A percentile compares a stretch with the other conserved stretches of the same genome.
These are phyloP conservation scores for Propithecus coquereli DNA, from an alignment of 2,113 vertebrate species.

Conservation along the genomic window DNA sequence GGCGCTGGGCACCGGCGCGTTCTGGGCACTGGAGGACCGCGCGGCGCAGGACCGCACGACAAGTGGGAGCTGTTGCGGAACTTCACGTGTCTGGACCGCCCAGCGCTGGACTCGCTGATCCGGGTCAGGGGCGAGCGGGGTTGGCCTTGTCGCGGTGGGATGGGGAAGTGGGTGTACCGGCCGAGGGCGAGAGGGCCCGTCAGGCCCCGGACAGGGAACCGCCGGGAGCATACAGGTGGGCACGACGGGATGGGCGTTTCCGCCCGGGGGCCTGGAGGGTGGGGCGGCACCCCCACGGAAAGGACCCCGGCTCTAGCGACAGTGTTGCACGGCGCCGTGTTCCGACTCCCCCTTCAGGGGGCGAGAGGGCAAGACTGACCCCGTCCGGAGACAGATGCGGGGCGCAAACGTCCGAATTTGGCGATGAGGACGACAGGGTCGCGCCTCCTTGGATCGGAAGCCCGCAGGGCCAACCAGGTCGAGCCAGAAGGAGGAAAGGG, in stretches of 20 bases:
- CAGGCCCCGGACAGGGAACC: not conserved
- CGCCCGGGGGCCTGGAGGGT: fast-evolving
- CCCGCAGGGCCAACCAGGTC: fast-evolving
- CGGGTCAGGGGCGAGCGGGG: conserved; percentile 80
- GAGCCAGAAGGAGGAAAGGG: not conserved
- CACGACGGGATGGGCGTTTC: fast-evolving
- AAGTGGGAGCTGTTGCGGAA: conserved; percentile 79
- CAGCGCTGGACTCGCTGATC: conserved; percentile 80
- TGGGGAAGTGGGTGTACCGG: not conserved
- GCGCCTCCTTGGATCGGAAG: not conserved
- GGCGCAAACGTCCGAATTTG: not conserved
- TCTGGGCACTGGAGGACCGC: conserved; percentile 88
- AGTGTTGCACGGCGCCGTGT: not conserved
- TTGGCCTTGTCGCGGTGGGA: not conserved
- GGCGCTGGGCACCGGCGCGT: conserved; percentile 86
- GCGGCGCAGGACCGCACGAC: conserved; percentile 47
- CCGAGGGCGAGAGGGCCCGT: not conserved
- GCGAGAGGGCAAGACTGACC: fast-evolving
- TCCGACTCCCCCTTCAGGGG: not conserved
- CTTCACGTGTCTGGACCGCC: conserved; percentile 83
- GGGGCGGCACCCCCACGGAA: not conserved
- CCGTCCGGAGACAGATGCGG: fast-evolving
- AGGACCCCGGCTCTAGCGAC: fast-evolving
- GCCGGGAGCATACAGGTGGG: not conserved
- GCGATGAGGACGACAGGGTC: not conserved